Base-by-base conservation (phyloP, 2,113 vertebrate species). In the Arvicanthis niloticus region DNA sequence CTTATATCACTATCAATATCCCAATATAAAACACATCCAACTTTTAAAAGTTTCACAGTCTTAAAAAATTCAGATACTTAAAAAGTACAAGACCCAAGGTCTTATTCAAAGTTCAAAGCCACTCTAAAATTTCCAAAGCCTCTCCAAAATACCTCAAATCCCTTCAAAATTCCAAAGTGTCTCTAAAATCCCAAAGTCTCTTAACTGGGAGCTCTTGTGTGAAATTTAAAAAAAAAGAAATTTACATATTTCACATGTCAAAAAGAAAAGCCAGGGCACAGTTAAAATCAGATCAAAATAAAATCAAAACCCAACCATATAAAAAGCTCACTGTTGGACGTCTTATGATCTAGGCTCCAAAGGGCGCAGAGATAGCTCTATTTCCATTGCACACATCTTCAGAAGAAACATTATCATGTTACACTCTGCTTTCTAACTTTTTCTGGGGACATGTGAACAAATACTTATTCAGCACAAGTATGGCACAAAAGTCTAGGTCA, bases 41-140 rank as follows among this genome's bases (percentile, higher is more conserved):
- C 58, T 45, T 85, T 62, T 84, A 62, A 84, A 84, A 62, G 13
- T 62, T 15, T 26, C 56, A 42, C 8, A 42, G 24, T 17, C 24
- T 84, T 65, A 19, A 85, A 85, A 84, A 65, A 1, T 40, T 42
- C 40, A 62, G 58, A 85, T 42, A 42, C 81, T 65, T 62, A 65
- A 85, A 62, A 85, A 42, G 24, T 65, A 29, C 81, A 85, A 85
- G 16, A 85, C 29, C 15, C 58, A 62, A 29, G 24, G 40, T 62
- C 58, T 85, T 85, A 10, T 85, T 85, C 40, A 65, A 65, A 85
- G n/a, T 85, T 85, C 40, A 65, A 65, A 65, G 40, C 24, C 24
- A 31, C 58, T 85, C n/a, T 82, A 82, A 82, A 82, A 82, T 82
- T 82, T 85, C 76, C 31, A 78, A 78, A 78, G 48, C 42, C 76